These are phyloP conservation scores for Mionectes macconnelli DNA, from an alignment of 2,113 vertebrate species.

Conservation along the genomic window DNA sequence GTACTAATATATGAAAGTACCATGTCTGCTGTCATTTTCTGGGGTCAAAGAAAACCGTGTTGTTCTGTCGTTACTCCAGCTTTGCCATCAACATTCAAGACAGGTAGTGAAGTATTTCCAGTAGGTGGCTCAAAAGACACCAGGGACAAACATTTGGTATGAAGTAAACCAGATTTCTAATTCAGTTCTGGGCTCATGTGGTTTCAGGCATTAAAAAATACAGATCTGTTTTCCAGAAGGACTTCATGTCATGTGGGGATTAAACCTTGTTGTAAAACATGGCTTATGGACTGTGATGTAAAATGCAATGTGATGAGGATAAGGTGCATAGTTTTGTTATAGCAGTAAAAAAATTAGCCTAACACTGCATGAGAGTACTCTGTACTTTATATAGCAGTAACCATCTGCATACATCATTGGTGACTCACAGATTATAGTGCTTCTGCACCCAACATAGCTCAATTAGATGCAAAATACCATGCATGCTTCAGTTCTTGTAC, in stretches of 20 bases:
- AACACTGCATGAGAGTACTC: not conserved
- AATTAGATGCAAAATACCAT: slow-evolving; percentile 11
- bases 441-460: not conserved
- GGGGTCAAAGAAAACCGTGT: not conserved
- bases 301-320: not conserved
- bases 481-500: not conserved
- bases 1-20: not conserved
- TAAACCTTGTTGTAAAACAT: not conserved
- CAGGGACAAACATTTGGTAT: not conserved
- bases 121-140: not conserved
- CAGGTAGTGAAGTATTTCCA: not conserved
- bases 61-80: not conserved
- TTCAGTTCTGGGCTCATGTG: not conserved
- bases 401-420: not conserved
- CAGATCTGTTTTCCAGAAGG: not conserved
- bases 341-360: not conserved
- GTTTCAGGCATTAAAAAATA: not conserved
- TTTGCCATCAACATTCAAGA: not conserved
- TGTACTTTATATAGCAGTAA: not conserved
- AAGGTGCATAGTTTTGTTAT: not conserved
- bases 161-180: not conserved
- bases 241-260: not conserved
- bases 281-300: not conserved
- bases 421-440: slow-evolving; percentile 19
- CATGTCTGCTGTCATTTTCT: not conserved